Percentiles rank a stretch among this genome's conserved stretches.
Conservation (phyloP, 2,113 vertebrate species). For the Eira barbara region DNA sequence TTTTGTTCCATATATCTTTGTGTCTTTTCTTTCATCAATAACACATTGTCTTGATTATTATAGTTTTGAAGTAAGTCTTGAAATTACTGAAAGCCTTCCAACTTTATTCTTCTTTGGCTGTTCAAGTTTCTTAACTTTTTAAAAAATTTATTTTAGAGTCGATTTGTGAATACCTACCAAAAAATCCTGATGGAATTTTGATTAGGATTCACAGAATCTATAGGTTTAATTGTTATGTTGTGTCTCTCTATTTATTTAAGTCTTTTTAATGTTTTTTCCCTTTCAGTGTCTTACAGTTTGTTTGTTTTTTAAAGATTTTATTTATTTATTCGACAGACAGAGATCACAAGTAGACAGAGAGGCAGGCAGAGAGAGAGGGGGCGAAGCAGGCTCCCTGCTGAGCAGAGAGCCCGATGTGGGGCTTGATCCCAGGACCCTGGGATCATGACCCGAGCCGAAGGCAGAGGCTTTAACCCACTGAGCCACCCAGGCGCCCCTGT, state of each 20-base stretch:
- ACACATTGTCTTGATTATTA: neutral
- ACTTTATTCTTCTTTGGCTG: slow-evolving; percentile 10
- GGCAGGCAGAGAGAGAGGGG: no score
- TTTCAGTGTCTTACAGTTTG: neutral
- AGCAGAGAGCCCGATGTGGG: no score
- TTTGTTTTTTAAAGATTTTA: no score
- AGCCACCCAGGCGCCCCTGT: no score
- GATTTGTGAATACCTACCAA: neutral
- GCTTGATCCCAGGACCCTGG: no score
- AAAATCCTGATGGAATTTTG: neutral
- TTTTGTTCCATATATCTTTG: neutral
- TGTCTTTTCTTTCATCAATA: neutral
- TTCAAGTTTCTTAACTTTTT: slow-evolving; percentile 6
- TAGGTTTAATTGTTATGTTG: neutral
- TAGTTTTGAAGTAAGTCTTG: neutral
- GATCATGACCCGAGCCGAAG: no score
- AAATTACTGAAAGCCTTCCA: neutral
- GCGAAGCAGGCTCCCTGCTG: no score
- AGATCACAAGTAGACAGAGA: no score
- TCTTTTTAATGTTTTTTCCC: neutral
- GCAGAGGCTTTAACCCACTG: no score
- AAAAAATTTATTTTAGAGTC: slow-evolving; percentile 8
- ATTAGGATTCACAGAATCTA: neutral
- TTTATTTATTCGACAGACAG: no score
- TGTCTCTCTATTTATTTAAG: neutral